Base-by-base conservation (phyloP, 2,888 invertebrate species). In the Orthosia gracilis region DNA sequence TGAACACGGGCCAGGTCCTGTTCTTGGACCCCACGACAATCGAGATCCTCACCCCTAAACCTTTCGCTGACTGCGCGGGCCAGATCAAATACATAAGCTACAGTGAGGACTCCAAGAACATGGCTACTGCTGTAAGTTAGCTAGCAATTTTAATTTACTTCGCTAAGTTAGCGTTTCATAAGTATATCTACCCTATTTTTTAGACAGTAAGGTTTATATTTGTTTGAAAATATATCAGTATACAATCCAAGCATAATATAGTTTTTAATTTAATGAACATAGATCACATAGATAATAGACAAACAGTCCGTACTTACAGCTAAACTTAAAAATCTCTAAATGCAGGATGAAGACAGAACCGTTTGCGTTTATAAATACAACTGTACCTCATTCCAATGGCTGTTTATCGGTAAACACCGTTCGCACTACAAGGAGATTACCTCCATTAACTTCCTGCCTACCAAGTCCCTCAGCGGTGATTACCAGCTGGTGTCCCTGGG, bases 391-490 rank as follows among this genome's bases (percentile, higher is more conserved):
- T 89, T 91, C 11, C 62, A 81, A 9, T 98, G 97, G 97, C 80
- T 84, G 0, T 97, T 97, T 78, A 76, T 97, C 40, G 98, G 97
- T 17, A 97, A 97, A 90, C 96, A 97, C 79, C 94, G 97, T 63
- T 95, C 97, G 0, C 98, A 98, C 89, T 97, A 96, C 85, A 96
- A 97, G 76, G 93, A 96, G 0, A 96, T 98, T 55, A 94, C 93
- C 0, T 94, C 97, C 47, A 89, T 98, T 3, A 91, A 97, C 80
- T 98, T 98, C 88, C 90, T 96, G 7, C 92, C 96, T 1, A 84
- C 91, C n/a, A 92, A 92, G 78, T 92, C 92, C 4, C 82, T 75
- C 0, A 85, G 89, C 31, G 93, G 90, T 0, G 91, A 92, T 4
- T 96, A 94, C 61, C 96, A 96, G 73, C 92, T 98, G 0, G 90